Percentiles rank a stretch among this genome's conserved stretches.
Evolutionary conservation across 2,113 vertebrate genomes (phyloP).

Genomic region (Xenotilapia caudafasciata): DNA sequence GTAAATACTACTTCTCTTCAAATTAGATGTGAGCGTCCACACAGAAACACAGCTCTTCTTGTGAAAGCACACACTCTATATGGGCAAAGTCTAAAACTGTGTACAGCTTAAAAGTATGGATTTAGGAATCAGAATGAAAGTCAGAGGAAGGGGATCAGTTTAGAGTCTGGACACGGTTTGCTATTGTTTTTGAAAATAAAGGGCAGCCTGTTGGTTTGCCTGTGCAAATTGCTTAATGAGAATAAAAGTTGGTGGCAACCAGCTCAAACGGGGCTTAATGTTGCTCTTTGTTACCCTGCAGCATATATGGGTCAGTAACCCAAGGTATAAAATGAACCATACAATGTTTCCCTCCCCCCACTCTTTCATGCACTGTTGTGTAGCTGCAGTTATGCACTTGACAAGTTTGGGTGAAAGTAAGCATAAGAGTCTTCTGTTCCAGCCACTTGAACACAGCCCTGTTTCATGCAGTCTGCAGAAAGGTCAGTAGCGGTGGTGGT

Average conservation of each 20-base stretch:
- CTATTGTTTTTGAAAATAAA: neutral
- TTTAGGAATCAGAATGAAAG: neutral
- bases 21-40: neutral
- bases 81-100: neutral
- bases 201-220: neutral
- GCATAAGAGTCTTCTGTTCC: conserved; percentile 58
- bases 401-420: conserved; percentile 18
- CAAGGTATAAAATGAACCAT: conserved; percentile 32
- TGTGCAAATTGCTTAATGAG: neutral
- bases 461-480: conserved; percentile 47
- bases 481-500: conserved; percentile 16
- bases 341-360: neutral
- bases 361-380: conserved; percentile 25
- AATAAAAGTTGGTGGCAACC: neutral
- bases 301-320: conserved; percentile 9
- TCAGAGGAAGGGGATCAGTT: neutral
- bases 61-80: neutral
- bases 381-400: conserved; percentile 13
- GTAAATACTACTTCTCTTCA: neutral
- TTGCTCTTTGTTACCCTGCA: neutral
- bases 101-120: neutral
- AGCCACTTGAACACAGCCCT: conserved; percentile 52
- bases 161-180: neutral
- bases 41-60: neutral
- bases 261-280: neutral